phyloP scores from a whole-genome alignment of 2,113 vertebrate genomes.

The Hassar affinis region DNA sequence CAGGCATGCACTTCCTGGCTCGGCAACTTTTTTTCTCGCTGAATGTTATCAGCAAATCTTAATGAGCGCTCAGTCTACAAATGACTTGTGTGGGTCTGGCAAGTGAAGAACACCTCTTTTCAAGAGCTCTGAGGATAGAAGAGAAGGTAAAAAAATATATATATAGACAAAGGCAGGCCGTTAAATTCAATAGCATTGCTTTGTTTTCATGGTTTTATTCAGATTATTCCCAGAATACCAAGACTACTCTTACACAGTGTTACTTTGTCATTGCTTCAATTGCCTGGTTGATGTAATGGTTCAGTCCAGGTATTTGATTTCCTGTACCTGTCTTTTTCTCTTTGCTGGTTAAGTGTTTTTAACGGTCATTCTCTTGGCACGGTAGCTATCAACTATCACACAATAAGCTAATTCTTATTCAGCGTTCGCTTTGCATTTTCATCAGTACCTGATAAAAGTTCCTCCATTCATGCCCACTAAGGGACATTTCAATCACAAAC shows the following conservation, averaged over 20 bases:
- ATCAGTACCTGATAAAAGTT: not conserved
- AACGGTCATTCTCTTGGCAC: not conserved
- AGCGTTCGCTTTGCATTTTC: constrained; percentile 15
- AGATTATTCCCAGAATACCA: constrained; percentile 28
- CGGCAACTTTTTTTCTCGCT: constrained; percentile 43
- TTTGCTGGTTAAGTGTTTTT: not conserved
- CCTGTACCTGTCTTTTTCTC: not conserved
- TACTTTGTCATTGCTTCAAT: constrained; percentile 32
- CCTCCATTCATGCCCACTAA: not conserved
- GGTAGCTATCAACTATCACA: constrained; percentile 7
- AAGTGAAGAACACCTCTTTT: constrained; percentile 49
- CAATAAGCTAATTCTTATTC: constrained; percentile 11
- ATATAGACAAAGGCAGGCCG: constrained; percentile 13
- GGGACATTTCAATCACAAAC: constrained; percentile 14
- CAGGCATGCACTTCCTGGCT: constrained; percentile 34
- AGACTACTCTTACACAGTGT: constrained; percentile 7
- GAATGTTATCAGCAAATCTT: constrained; percentile 48
- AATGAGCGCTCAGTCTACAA: constrained; percentile 49
- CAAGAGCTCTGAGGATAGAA: constrained; percentile 27
- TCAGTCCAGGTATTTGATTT: constrained; percentile 17
- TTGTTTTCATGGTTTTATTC: constrained; percentile 28
- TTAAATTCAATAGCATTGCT: constrained; percentile 35
- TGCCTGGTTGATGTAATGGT: constrained; percentile 21
- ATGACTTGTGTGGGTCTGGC: constrained; percentile 39
- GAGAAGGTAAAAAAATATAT: not conserved